Conservation (phyloP, 2,888 invertebrate genomes). For the Achlya flavicornis region DNA sequence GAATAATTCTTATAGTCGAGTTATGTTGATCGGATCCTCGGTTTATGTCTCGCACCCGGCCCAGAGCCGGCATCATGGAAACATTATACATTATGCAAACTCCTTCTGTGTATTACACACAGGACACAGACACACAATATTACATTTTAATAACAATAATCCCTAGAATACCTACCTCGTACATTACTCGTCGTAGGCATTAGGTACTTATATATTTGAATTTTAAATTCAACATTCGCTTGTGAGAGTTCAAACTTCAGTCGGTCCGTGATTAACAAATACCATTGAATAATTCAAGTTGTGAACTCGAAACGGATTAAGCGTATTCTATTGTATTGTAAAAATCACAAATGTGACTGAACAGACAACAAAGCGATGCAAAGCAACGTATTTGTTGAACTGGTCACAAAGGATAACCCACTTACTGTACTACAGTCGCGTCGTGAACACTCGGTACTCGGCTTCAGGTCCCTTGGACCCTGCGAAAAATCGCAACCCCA, state of each 20-base stretch:
- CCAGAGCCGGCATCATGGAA: neutral
- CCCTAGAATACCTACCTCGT: neutral
- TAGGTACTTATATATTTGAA: constrained; percentile 4
- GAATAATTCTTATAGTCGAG: neutral
- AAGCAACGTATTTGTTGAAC: constrained; percentile 33
- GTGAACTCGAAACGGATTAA: constrained; percentile 25
- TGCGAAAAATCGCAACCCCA: constrained; percentile 43
- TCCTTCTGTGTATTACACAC: neutral
- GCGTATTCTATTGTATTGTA: constrained; percentile 20
- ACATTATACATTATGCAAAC: neutral
- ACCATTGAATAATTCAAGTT: constrained; percentile 10
- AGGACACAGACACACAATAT: neutral
- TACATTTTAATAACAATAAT: too few species aligned
- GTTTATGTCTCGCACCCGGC: neutral
- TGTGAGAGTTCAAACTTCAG: constrained; percentile 3
- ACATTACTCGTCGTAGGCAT: too few species aligned
- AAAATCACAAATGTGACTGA: constrained; percentile 16
- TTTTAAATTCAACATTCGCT: neutral
- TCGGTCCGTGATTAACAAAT: constrained; percentile 3
- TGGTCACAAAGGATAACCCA: constrained; percentile 40
- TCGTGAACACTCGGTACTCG: constrained; percentile 19
- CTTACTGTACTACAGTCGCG: constrained; percentile 28
- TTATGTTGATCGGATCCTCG: neutral
- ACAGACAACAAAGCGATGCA: constrained; percentile 32
- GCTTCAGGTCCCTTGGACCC: constrained; percentile 6